phyloP scores from a whole-genome alignment of 2,888 invertebrate genomes.

The Diploptera punctata region DNA sequence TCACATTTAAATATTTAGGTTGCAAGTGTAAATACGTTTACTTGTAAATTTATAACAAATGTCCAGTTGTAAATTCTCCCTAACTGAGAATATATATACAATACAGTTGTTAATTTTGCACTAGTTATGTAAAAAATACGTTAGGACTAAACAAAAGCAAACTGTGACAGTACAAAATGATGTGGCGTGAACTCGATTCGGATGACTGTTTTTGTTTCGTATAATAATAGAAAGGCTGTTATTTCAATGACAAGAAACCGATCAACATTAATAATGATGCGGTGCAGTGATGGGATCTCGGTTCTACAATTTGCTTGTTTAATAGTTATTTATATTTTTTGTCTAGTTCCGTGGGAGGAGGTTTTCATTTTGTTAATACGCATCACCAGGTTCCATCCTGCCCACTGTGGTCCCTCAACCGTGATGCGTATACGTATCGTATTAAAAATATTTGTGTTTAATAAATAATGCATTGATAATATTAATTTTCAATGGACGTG shows the following conservation, averaged over 20 bases:
- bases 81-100: too few species aligned
- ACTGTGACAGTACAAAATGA: not conserved
- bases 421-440: not conserved
- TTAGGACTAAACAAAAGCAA: not conserved
- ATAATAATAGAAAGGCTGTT: not conserved
- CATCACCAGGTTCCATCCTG: too few species aligned
- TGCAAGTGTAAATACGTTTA: too few species aligned
- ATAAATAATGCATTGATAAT: too few species aligned
- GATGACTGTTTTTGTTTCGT: not conserved
- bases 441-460: too few species aligned
- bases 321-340: conserved; percentile 13
- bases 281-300: conserved; percentile 1
- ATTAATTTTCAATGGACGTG: too few species aligned
- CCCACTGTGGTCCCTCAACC: not conserved
- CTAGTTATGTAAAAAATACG: too few species aligned
- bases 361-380: conserved; percentile 12
- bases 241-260: conserved; percentile 1
- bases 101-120: too few species aligned
- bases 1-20: too few species aligned
- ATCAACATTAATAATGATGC: not conserved
- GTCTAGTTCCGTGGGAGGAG: too few species aligned
- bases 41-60: too few species aligned
- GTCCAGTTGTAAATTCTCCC: too few species aligned
- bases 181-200: not conserved
- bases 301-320: conserved; percentile 7